Conservation (phyloP, 1,140 invertebrate species). For the Pseudomyrmex concolor region DNA sequence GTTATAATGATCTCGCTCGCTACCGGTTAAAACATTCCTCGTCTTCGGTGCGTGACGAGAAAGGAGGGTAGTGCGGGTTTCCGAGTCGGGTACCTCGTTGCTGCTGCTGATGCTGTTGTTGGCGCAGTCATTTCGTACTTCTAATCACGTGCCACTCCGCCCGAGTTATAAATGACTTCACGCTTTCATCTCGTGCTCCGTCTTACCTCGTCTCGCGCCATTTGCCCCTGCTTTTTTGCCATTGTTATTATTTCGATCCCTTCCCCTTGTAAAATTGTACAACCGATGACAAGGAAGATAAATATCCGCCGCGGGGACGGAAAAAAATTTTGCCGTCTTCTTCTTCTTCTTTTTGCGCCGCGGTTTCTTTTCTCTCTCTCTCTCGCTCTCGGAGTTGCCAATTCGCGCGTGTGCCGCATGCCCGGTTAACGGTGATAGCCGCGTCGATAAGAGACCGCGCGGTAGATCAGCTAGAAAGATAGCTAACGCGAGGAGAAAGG, state of each 20-base stretch:
- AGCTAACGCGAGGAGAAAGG: neutral
- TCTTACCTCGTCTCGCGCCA: constrained; percentile 61
- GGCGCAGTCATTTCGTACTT: constrained; percentile 73
- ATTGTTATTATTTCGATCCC: constrained; percentile 60
- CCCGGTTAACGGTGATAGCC: neutral
- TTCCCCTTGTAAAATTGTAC: constrained; percentile 36
- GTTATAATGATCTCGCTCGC: constrained; percentile 82
- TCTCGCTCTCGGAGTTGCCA: neutral
- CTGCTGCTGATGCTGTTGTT: constrained; percentile 35
- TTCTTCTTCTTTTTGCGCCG: no score
- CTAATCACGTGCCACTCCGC: constrained; percentile 74
- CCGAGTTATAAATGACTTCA: constrained; percentile 76
- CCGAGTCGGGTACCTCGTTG: constrained; percentile 29
- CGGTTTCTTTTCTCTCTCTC: neutral
- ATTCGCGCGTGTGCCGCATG: neutral
- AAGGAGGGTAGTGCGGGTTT: neutral
- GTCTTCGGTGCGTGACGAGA: constrained; percentile 29
- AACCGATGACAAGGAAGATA: constrained; percentile 54
- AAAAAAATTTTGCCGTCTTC: neutral
- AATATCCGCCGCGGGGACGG: constrained; percentile 33
- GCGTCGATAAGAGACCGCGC: neutral
- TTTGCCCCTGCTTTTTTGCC: constrained; percentile 60
- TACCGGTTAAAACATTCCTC: constrained; percentile 80
- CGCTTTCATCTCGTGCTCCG: constrained; percentile 70
- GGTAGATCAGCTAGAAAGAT: neutral